These are phyloP conservation scores for Drosophila quinaria DNA, from an alignment of 2,888 invertebrate species.

Conservation along the genomic window DNA sequence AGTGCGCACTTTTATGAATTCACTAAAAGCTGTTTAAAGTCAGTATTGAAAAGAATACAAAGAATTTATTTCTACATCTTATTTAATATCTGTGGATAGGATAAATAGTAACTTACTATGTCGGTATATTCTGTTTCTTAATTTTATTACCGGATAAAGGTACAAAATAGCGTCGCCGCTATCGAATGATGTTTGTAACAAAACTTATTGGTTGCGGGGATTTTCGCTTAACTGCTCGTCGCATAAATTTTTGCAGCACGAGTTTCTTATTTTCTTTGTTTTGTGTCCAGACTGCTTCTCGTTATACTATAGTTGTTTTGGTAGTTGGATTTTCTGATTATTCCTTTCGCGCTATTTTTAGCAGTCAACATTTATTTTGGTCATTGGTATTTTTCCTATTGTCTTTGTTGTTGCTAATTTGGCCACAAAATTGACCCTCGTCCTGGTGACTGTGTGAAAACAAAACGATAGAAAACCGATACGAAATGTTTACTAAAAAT, in stretches of 20 bases:
- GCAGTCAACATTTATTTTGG: slow-evolving; percentile 70
- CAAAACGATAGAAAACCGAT: slow-evolving; percentile 17
- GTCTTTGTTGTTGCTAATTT: slow-evolving; percentile 38
- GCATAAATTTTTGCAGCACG: no score
- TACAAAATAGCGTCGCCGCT: slow-evolving; percentile 5
- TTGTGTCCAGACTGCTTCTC: slow-evolving; percentile 40
- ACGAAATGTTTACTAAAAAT: slow-evolving; percentile 36
- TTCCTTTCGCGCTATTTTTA: slow-evolving; percentile 69
- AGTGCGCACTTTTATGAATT: slow-evolving; percentile 1
- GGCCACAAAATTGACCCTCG: slow-evolving; percentile 47
- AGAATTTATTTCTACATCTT: background rate
- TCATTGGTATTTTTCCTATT: slow-evolving; percentile 38
- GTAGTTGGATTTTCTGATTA: slow-evolving; percentile 49
- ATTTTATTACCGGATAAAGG: background rate
- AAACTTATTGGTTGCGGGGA: slow-evolving; percentile 64
- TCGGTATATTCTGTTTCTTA: background rate
- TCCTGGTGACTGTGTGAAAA: slow-evolving; percentile 34
- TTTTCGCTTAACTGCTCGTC: slow-evolving; percentile 11
- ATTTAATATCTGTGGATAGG: background rate
- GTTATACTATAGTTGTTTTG: slow-evolving; percentile 47
- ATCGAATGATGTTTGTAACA: slow-evolving; percentile 25
- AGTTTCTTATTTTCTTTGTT: background rate
- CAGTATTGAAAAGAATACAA: background rate
- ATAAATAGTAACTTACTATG: no score
- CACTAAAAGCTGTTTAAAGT: background rate